phyloP scores from a whole-genome alignment of 2,797 vertebrate genomes.

The Melopsittacus undulatus region DNA sequence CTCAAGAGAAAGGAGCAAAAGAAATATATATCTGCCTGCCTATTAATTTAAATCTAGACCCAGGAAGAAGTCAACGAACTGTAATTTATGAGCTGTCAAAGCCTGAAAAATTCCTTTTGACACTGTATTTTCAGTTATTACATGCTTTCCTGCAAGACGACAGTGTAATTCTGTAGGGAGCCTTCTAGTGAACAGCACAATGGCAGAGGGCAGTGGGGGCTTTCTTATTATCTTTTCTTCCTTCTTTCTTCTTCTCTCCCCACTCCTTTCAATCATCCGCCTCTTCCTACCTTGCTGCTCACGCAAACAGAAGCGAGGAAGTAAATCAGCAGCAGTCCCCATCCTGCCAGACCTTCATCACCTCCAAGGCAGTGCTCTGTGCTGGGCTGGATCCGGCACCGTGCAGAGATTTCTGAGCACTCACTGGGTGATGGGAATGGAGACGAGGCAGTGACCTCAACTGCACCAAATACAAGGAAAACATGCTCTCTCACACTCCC shows the following conservation, averaged over 20 bases:
- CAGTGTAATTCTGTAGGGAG: constrained; percentile 72
- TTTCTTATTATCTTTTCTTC: constrained; percentile 68
- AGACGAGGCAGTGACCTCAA: not conserved
- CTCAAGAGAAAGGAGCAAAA: constrained; percentile 51
- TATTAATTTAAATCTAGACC: constrained; percentile 78
- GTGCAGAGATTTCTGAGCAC: not conserved
- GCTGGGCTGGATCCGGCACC: accelerated
- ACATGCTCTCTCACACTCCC: not conserved
- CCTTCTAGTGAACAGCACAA: constrained; percentile 61
- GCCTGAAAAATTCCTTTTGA: constrained; percentile 79
- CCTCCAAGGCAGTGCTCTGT: not conserved
- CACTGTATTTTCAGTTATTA: constrained; percentile 79
- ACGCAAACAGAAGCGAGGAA: not conserved
- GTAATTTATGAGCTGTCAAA: constrained; percentile 80
- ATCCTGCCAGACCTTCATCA: not conserved
- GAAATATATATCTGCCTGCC: constrained; percentile 75
- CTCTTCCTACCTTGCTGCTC: not conserved
- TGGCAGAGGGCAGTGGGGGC: constrained; percentile 66
- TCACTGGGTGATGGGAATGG: not conserved
- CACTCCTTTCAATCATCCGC: constrained; percentile 34
- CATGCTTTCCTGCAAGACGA: constrained; percentile 73
- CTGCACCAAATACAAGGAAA: not conserved
- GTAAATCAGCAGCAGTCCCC: not conserved
- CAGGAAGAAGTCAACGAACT: constrained; percentile 77
- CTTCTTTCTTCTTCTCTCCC: constrained; percentile 9